A percentile compares a stretch with the other conserved stretches of the same genome.
Conservation (phyloP, 2,797 vertebrate species). For the Muraenolepis orangiensis region DNA sequence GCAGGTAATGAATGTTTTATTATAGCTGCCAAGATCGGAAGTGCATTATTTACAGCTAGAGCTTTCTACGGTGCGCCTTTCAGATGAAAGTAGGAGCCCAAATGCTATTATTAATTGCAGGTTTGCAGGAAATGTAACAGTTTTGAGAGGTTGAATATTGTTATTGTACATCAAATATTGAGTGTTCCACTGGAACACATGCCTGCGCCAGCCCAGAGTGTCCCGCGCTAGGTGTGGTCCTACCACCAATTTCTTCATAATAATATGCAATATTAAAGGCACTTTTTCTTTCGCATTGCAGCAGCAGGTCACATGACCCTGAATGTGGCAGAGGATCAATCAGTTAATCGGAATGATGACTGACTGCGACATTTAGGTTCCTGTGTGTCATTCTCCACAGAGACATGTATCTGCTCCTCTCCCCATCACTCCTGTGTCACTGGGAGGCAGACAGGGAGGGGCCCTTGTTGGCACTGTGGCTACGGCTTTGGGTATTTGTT, state of each 20-base stretch:
- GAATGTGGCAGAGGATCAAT: conserved; percentile 12
- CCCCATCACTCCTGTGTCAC: conserved; percentile 63
- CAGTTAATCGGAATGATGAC: conserved; percentile 58
- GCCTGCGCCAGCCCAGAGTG: background rate
- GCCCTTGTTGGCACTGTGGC: conserved; percentile 44
- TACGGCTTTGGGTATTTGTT: conserved; percentile 25
- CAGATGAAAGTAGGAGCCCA: background rate
- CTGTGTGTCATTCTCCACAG: conserved; percentile 68
- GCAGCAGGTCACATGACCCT: background rate
- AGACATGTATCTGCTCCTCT: conserved; percentile 69
- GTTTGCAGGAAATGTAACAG: background rate
- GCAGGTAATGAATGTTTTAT: conserved; percentile 61
- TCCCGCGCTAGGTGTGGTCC: background rate
- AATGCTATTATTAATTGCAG: background rate
- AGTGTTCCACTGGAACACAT: background rate
- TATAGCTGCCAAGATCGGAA: conserved; percentile 43
- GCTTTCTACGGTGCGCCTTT: background rate
- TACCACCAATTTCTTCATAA: background rate
- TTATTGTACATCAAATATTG: background rate
- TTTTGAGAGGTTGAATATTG: background rate
- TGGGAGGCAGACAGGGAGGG: conserved; percentile 49
- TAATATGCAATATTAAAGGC: background rate
- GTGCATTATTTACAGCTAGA: conserved; percentile 55
- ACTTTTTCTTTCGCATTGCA: conserved; percentile 12
- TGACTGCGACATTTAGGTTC: conserved; percentile 57